Evolutionary conservation across 2,888 invertebrate species (phyloP).

Genomic region (Cryptus viduatorius): DNA sequence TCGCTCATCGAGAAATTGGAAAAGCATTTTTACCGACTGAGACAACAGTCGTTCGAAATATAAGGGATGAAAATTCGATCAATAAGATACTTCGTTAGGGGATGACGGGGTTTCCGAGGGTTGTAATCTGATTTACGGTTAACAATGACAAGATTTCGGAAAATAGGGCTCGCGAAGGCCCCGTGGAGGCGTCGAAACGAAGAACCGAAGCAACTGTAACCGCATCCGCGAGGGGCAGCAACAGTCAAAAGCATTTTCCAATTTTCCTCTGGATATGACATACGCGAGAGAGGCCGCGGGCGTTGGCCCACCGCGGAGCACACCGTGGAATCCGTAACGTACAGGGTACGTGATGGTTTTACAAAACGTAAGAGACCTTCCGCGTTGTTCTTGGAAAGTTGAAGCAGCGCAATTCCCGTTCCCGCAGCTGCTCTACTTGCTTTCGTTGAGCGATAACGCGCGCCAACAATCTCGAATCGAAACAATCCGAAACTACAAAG

Average conservation of each 20-base stretch:
- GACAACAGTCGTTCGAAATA: too few relatives aligned
- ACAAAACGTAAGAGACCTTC: slow-evolving; percentile 58
- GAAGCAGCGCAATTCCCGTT: slow-evolving; percentile 28
- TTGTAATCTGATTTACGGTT: not conserved
- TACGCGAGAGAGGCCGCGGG: slow-evolving; percentile 67
- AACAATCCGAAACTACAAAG: not conserved
- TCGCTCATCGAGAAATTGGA: too few relatives aligned
- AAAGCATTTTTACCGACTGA: too few relatives aligned
- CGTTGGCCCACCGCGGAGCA: slow-evolving; percentile 71
- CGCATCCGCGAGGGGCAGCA: slow-evolving; percentile 49
- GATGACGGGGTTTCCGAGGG: not conserved
- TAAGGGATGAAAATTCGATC: too few relatives aligned
- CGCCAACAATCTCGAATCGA: not conserved
- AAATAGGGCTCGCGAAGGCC: too few relatives aligned
- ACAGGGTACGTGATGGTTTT: slow-evolving; percentile 68
- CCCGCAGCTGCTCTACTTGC: not conserved
- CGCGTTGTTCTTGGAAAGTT: slow-evolving; percentile 17
- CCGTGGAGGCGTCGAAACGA: slow-evolving; percentile 69
- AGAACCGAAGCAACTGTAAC: slow-evolving; percentile 52
- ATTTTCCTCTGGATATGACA: slow-evolving; percentile 80
- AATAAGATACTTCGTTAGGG: too few relatives aligned
- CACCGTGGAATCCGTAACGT: slow-evolving; percentile 66
- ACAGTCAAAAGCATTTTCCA: slow-evolving; percentile 79
- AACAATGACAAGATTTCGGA: not conserved
- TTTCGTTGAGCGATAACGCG: not conserved